Conservation (phyloP, 2,797 vertebrate species). For the Gymnoscopelus microlampas region DNA sequence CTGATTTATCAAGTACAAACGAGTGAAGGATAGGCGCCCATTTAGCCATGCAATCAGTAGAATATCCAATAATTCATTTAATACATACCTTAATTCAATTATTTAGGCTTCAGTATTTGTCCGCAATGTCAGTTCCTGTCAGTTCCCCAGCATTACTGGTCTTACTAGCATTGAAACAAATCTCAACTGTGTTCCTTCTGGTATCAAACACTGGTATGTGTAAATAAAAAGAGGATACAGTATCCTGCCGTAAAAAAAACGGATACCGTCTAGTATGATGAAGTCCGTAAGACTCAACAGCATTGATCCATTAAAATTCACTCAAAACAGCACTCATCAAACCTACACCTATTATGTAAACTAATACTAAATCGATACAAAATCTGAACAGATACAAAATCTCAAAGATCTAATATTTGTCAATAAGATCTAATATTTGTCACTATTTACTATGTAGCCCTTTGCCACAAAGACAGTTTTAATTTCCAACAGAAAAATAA, state of each 20-base stretch:
- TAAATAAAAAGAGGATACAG: too few species aligned
- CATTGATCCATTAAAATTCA: slow-evolving; percentile 57
- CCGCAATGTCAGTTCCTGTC: background rate
- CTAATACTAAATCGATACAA: too few species aligned
- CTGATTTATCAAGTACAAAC: background rate
- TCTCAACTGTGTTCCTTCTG: too few species aligned
- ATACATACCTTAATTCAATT: background rate
- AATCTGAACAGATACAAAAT: background rate
- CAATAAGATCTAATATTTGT: too few species aligned
- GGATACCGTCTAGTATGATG: too few species aligned
- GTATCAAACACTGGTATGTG: too few species aligned
- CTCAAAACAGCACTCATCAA: slow-evolving; percentile 36
- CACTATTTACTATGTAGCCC: background rate
- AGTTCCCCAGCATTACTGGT: too few species aligned
- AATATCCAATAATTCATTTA: background rate
- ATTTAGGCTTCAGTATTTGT: background rate
- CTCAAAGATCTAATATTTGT: background rate
- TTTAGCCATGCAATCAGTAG: background rate
- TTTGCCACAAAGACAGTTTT: background rate
- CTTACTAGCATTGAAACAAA: too few species aligned
- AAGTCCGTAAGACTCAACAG: background rate
- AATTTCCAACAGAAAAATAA: background rate
- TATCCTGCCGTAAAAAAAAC: too few species aligned
- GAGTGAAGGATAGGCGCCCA: background rate
- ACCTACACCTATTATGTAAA: too few species aligned